Evolutionary conservation across 2,888 invertebrate genomes (phyloP), one percentile per base, ranked within the genome.

Genomic region (Metellina segmentata): DNA sequence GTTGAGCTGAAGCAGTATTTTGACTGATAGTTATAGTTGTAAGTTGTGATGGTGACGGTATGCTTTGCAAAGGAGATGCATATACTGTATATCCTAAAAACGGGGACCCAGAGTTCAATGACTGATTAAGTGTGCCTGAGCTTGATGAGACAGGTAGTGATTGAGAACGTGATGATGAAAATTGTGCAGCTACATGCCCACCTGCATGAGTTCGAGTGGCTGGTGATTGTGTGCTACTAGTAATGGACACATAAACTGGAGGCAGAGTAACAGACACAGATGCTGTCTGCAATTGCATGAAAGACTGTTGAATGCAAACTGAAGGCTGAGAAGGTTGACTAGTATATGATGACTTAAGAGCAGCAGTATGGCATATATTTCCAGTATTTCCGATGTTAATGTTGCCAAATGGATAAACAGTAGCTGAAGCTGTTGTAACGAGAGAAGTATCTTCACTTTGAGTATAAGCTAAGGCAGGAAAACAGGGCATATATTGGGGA

Each of bases 211-310:
- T 89, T 78, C 83, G 91, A 74, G 91, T 91, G 34, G 89, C 89
- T 52, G 93, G 91, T 52, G 93, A 87, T 71, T 90, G 89, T 52
- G 90, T 91, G 49, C 90, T 89, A 78, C 83, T 91, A 53, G 92
- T 92, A 16, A 92, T 87, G 61, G 92, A 88, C 81, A 93, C 92
- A 90, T 91, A 93, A 61, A 93, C 87, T 74, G 93, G 92, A 81
- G 93, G 92, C 48, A 93, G 75, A 48, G 89, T 81, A 75, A 77
- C 85, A 71, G 82, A 34, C 61, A 61, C 61, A 75, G 90, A 20
- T 81, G 90, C 81, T 71, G 91, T 86, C 53, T 90, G 90, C 19
- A 93, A 61, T 51, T 91, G 82, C 90, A 93, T 71, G 19, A 87
- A 77, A 75, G 92, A 90, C 70, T 88, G 92, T 75, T 91, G 90